Percentiles rank a stretch among this genome's conserved stretches.
phyloP scores from a whole-genome alignment of 2,797 vertebrate genomes.

The Furcifer pardalis region DNA sequence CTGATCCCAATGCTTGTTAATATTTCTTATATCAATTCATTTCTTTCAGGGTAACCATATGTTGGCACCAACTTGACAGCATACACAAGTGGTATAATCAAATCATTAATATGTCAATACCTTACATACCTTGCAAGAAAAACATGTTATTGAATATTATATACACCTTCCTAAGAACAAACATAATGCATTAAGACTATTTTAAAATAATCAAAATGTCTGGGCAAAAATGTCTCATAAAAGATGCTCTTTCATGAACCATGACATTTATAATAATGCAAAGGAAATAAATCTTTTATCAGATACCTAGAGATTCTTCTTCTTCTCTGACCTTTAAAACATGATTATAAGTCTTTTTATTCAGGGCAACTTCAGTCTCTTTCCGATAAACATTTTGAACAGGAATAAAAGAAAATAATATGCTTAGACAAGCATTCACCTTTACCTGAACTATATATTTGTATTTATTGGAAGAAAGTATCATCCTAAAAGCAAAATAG shows the following conservation, averaged over 20 bases:
- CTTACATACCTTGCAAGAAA: not conserved
- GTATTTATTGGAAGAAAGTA: slow-evolving; percentile 53
- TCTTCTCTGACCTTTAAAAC: slow-evolving; percentile 49
- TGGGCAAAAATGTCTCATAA: slow-evolving; percentile 23
- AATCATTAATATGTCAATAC: not conserved
- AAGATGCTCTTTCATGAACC: slow-evolving; percentile 32
- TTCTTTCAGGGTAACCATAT: no score
- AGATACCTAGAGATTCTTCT: slow-evolving; percentile 47
- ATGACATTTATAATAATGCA: slow-evolving; percentile 44
- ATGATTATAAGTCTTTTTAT: slow-evolving; percentile 36
- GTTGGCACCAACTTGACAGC: no score
- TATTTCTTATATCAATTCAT: no score
- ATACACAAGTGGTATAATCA: not conserved
- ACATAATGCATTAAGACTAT: slow-evolving; percentile 6
- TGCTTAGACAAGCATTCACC: slow-evolving; percentile 39
- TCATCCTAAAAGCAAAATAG: slow-evolving; percentile 45
- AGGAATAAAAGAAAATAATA: slow-evolving; percentile 49
- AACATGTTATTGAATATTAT: slow-evolving; percentile 17
- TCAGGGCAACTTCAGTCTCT: slow-evolving; percentile 32
- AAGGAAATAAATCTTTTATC: slow-evolving; percentile 51
- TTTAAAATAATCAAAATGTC: slow-evolving; percentile 4
- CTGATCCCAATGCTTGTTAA: no score
- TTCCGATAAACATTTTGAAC: slow-evolving; percentile 31
- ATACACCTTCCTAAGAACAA: slow-evolving; percentile 20
- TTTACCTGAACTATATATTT: slow-evolving; percentile 39